Evolutionary conservation across 1,140 invertebrate species (phyloP), one percentile per base, ranked within the genome.

Genomic region (Macrocentrus cingulum): DNA sequence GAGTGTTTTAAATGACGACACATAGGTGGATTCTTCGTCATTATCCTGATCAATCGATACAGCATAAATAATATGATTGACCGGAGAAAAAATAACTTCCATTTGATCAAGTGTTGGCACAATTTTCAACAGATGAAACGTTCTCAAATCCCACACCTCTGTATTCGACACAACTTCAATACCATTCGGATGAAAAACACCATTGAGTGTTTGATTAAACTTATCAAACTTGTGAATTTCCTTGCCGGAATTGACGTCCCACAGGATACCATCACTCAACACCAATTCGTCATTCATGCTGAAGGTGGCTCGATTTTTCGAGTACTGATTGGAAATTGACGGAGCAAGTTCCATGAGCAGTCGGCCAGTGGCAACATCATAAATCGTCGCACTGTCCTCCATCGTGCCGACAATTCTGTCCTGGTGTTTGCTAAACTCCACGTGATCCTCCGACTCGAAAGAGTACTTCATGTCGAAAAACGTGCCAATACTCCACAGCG

Each of bases 201-300:
- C 97, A 70, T 92, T 97, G 16, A 97, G 85, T 32, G 88, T 88
- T 70, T 96, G 90, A 80, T 98, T 98, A 16, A 99, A 84, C 77
- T 99, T 99, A 80, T 99, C 97, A 70, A 99, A 95, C 71, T 98
- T 99, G 75, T 99, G 95, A 44, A 98, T 91, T 66, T 91, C 86
- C 66, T 90, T 91, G 2, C 88, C 88, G 0, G 88, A 86, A 55
- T 90, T 87, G 5, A 97, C 88, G 80, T 99, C 97, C 89, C 94
- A 99, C 0, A 99, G 80, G 1, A 98, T 94, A 25, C 97, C 97
- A 77, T 99, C 97, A 71, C 72, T 75, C 1, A 99, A 79, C 13
- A 99, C 88, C 20, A 99, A 77, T 66, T 98, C 93, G 75, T 99
- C 97, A 9, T 90, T 91, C 59, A 92, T 91, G 75, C 91, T 92